These are phyloP conservation scores for Corythucha ciliata DNA, from an alignment of 2,888 invertebrate genomes.

Conservation along the genomic window DNA sequence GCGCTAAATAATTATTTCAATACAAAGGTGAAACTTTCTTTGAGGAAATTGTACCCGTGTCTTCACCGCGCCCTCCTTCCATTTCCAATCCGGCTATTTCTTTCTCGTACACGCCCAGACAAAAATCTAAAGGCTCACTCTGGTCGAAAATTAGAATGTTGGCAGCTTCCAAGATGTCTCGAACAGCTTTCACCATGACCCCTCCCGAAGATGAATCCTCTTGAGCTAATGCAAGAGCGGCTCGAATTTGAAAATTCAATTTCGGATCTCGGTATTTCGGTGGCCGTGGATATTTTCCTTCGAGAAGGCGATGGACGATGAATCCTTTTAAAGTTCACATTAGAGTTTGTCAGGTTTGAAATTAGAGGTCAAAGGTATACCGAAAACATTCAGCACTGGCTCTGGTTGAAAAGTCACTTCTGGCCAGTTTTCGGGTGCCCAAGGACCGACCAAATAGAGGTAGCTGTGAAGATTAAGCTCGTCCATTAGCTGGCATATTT, in stretches of 20 bases:
- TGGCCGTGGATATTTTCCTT: conserved; percentile 19
- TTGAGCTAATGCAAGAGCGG: too few relatives aligned
- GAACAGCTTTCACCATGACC: too few relatives aligned
- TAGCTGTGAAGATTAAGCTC: conserved; percentile 21
- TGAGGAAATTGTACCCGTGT: too few relatives aligned
- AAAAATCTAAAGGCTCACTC: not conserved
- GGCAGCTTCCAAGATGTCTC: not conserved
- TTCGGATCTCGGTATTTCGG: conserved; percentile 16
- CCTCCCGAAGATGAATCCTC: too few relatives aligned
- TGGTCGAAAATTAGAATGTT: not conserved
- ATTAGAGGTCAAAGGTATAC: too few relatives aligned
- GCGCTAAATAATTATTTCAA: too few relatives aligned
- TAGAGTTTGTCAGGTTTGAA: too few relatives aligned
- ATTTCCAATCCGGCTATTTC: too few relatives aligned
- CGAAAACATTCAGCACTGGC: conserved; percentile 7
- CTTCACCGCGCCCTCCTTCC: too few relatives aligned
- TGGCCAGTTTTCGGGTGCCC: conserved; percentile 14
- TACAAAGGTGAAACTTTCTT: too few relatives aligned
- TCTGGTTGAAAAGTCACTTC: conserved; percentile 4
- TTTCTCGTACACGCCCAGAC: not conserved
- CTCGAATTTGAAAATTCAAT: conserved; percentile 10
- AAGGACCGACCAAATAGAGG: conserved; percentile 18
- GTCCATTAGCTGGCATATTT: conserved; percentile 4
- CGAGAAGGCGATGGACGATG: conserved; percentile 19
- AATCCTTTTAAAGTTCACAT: conserved; percentile 21